Evolutionary conservation across 1,140 invertebrate genomes (phyloP).

Genomic region (Batillaria attramentaria): DNA sequence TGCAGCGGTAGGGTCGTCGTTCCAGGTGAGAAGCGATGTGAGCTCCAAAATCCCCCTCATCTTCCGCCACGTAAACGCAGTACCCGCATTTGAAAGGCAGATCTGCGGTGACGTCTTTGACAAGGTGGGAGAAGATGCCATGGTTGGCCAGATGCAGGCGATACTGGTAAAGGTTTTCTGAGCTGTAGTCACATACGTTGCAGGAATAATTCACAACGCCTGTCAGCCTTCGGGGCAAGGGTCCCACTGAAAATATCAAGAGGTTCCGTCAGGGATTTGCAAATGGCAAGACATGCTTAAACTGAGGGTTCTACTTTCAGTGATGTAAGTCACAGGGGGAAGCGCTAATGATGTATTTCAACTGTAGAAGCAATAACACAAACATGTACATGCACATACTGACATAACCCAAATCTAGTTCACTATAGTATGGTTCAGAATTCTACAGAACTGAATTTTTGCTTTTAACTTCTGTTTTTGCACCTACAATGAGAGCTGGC

Average conservation of each 20-base stretch:
- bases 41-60: conserved; percentile 37
- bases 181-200: conserved; percentile 34
- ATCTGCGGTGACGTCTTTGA: conserved; percentile 26
- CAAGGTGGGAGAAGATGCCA: conserved; percentile 27
- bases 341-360: too few relatives aligned
- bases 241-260: neutral
- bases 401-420: too few relatives aligned
- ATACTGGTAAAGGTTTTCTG: conserved; percentile 42
- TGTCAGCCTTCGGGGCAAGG: neutral
- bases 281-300: too few relatives aligned
- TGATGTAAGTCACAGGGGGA: too few relatives aligned
- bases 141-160: conserved; percentile 38
- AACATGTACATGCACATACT: too few relatives aligned
- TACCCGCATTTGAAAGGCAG: conserved; percentile 39
- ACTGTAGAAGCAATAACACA: neutral
- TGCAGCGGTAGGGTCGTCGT: conserved; percentile 30
- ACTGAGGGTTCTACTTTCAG: too few relatives aligned
- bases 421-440: too few relatives aligned
- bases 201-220: conserved; percentile 33
- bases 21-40: conserved; percentile 39
- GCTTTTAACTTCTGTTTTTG: too few relatives aligned
- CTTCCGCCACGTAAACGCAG: conserved; percentile 37
- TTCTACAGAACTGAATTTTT: too few relatives aligned
- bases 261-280: too few relatives aligned
- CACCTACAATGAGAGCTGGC: too few relatives aligned